Conservation (phyloP, 2,888 invertebrate species). For the Drosophila sordidapex region DNA sequence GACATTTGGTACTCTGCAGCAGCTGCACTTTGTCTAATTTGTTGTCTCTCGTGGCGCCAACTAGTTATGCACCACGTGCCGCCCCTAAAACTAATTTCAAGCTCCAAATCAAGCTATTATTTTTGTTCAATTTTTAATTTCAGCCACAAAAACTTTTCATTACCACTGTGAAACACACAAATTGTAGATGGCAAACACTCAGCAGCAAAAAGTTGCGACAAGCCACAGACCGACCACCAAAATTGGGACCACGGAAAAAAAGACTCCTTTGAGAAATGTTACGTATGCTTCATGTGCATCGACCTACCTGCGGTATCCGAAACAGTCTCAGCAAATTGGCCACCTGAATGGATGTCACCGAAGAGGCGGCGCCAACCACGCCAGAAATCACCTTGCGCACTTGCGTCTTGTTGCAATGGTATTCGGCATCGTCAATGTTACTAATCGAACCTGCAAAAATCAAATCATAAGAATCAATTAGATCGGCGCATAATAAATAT, state of each 20-base stretch:
- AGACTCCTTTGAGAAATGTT: not conserved
- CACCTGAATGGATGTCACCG: conserved; percentile 98
- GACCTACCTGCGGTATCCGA: conserved; percentile 91
- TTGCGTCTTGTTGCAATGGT: conserved; percentile 93
- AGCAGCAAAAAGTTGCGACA: conserved; percentile 15
- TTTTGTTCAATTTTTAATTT: conserved; percentile 62
- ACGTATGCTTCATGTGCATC: conserved; percentile 5
- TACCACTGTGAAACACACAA: conserved; percentile 10
- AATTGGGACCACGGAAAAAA: not conserved
- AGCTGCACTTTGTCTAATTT: conserved; percentile 57
- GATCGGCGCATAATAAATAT: too few relatives aligned
- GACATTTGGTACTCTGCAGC: conserved; percentile 25
- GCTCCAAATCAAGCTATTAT: conserved; percentile 19
- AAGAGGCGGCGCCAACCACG: conserved; percentile 95
- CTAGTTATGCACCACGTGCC: conserved; percentile 51
- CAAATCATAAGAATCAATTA: not conserved
- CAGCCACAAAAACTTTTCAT: conserved; percentile 31
- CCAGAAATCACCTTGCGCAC: conserved; percentile 95
- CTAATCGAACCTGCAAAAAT: conserved; percentile 93
- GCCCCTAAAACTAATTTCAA: conserved; percentile 33
- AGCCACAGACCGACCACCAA: not conserved
- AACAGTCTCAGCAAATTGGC: conserved; percentile 96
- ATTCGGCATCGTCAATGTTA: conserved; percentile 95
- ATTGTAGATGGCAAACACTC: conserved; percentile 4
- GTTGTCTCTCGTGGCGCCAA: conserved; percentile 20